Conservation (phyloP, 2,797 vertebrate genomes). For the Distichodus sexfasciatus region DNA sequence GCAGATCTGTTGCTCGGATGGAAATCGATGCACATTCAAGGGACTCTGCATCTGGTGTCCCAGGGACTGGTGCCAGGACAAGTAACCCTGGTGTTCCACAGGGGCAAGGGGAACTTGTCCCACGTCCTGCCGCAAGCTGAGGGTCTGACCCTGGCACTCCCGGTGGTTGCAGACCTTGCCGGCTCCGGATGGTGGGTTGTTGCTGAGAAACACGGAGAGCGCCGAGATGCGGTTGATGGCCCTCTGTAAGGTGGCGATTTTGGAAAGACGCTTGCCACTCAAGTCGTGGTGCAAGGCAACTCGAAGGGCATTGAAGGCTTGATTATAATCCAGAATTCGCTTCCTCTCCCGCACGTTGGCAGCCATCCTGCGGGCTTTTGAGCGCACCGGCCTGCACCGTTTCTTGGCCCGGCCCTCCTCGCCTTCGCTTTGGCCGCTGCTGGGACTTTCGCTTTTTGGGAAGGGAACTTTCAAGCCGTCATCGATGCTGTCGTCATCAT, state of each 20-base stretch:
- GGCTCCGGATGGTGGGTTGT: conserved; percentile 85
- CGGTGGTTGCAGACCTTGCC: conserved; percentile 67
- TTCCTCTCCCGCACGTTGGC: conserved; percentile 93
- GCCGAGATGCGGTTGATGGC: conserved; percentile 91
- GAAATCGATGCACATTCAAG: conserved; percentile 52
- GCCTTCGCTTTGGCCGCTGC: conserved; percentile 54
- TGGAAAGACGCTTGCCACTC: conserved; percentile 89
- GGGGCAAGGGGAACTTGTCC: conserved; percentile 38
- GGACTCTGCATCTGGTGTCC: conserved; percentile 58
- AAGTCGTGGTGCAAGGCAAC: conserved; percentile 87
- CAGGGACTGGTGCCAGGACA: conserved; percentile 60
- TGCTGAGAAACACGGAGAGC: conserved; percentile 84
- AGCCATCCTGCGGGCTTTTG: conserved; percentile 87
- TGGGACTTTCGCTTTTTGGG: conserved; percentile 56
- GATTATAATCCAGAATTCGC: conserved; percentile 96
- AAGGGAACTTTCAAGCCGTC: conserved; percentile 55
- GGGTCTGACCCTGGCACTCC: no score
- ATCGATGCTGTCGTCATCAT: conserved; percentile 51
- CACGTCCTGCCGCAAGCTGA: conserved; percentile 17
- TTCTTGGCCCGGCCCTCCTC: conserved; percentile 74
- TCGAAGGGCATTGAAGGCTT: conserved; percentile 91
- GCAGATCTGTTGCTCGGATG: conserved; percentile 61
- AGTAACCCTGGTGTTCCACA: conserved; percentile 58
- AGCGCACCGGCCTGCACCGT: conserved; percentile 81
- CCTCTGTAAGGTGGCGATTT: conserved; percentile 90